Conservation (phyloP, 1,140 invertebrate genomes). For the Diuraphis noxia region DNA sequence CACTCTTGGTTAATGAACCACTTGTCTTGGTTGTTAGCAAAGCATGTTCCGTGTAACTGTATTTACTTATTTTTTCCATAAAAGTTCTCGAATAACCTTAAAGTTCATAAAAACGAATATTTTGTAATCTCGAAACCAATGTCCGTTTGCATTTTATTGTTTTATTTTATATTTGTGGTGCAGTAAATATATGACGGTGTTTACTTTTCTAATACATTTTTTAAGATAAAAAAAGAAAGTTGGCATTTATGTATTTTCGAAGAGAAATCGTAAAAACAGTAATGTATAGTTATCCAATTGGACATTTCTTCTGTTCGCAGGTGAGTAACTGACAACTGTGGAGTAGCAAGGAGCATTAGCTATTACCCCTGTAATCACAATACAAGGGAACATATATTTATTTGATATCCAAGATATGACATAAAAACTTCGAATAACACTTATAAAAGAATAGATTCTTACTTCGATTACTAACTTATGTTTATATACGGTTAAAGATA, state of each 20-base stretch:
- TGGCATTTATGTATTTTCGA: not conserved
- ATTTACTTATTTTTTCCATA: not conserved
- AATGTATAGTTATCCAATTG: not conserved
- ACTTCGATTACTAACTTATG: not conserved
- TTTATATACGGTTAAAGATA: not conserved
- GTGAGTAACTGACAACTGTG: not conserved
- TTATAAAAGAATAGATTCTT: not conserved
- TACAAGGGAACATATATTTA: not conserved
- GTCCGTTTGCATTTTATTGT: not conserved
- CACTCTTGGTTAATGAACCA: not conserved
- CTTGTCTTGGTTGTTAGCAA: not conserved
- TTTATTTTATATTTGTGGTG: not conserved
- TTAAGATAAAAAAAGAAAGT: not conserved
- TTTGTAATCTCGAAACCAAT: not conserved
- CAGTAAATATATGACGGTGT: not conserved
- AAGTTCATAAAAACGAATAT: not conserved
- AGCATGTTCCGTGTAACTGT: not conserved
- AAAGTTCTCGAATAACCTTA: not conserved
- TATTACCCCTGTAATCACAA: not conserved
- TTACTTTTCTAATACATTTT: not conserved
- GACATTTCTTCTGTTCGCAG: not conserved
- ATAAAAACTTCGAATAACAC: not conserved
- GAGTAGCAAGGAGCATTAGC: not conserved
- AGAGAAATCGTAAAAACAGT: not conserved
- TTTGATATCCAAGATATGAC: not conserved